phyloP scores from a whole-genome alignment of 1,140 invertebrate genomes.

The Parapsyche elsis region DNA sequence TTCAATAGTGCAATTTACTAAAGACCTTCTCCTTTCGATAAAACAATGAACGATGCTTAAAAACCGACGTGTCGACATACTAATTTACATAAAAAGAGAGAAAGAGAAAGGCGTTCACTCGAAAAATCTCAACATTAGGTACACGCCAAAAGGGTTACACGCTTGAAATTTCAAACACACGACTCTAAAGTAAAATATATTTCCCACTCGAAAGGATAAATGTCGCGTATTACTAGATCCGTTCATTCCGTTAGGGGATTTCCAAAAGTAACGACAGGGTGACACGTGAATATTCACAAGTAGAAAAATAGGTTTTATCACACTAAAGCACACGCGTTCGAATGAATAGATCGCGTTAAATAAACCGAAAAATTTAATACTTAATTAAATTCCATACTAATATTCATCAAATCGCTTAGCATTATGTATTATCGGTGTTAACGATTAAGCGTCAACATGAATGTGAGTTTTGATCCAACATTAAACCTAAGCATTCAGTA shows the following conservation, averaged over 20 bases:
- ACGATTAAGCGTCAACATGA: too few species aligned
- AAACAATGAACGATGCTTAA: background rate
- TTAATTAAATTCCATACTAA: too few species aligned
- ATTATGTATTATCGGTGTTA: too few species aligned
- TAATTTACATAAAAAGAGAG: slow-evolving; percentile 20
- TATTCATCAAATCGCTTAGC: too few species aligned
- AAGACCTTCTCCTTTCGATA: background rate
- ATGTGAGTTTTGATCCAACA: too few species aligned
- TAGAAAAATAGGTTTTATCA: too few species aligned
- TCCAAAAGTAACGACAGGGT: background rate
- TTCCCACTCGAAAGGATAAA: slow-evolving; percentile 18
- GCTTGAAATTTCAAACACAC: slow-evolving; percentile 21
- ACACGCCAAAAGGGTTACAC: slow-evolving; percentile 3
- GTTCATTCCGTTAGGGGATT: background rate
- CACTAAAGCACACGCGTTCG: too few species aligned
- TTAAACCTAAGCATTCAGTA: too few species aligned
- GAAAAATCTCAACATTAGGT: slow-evolving; percentile 27
- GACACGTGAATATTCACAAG: background rate
- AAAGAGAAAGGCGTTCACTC: background rate
- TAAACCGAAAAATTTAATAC: too few species aligned
- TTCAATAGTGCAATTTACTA: background rate
- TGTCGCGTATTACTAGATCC: background rate
- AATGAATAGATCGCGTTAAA: too few species aligned
- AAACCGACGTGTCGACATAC: background rate
- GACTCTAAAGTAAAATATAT: slow-evolving; percentile 4